These are phyloP conservation scores for Kryptolebias ocellatus DNA, from an alignment of 2,797 vertebrate species.

Conservation along the genomic window DNA sequence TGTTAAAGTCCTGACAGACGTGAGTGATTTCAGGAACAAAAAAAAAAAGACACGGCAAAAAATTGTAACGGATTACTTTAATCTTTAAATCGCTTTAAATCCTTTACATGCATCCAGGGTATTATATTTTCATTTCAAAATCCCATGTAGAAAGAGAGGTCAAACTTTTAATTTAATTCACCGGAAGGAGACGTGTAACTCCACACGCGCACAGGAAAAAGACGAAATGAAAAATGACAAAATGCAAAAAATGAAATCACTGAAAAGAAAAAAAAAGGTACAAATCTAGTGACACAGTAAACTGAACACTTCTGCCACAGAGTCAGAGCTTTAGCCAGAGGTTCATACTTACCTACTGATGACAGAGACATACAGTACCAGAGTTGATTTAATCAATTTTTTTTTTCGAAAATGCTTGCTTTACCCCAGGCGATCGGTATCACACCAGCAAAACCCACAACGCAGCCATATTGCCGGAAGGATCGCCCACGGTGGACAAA, in stretches of 20 bases:
- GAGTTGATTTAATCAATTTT: conserved; percentile 79
- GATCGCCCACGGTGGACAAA: conserved; percentile 77
- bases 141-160: conserved; percentile 6
- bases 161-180: conserved; percentile 26
- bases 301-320: conserved; percentile 52
- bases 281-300: conserved; percentile 39
- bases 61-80: conserved; percentile 16
- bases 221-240: neutral
- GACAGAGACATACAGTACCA: conserved; percentile 49
- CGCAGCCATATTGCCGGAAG: conserved; percentile 73
- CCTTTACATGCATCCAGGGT: conserved; percentile 1
- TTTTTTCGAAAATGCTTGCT: conserved; percentile 76
- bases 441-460: conserved; percentile 71
- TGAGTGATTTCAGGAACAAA: conserved; percentile 9
- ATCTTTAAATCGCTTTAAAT: conserved; percentile 38
- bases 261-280: conserved; percentile 25
- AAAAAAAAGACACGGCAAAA: conserved; percentile 12
- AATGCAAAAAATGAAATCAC: too few relatives aligned
- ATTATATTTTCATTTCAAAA: conserved; percentile 21
- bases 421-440: conserved; percentile 68
- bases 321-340: conserved; percentile 61
- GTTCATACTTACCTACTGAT: conserved; percentile 68
- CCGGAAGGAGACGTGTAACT: conserved; percentile 11
- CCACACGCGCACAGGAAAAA: conserved; percentile 2
- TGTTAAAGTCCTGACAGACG: conserved; percentile 1